A percentile compares a stretch with the other conserved stretches of the same genome.
phyloP scores from a whole-genome alignment of 2,888 invertebrate species.

The Oxycera nigricornis region DNA sequence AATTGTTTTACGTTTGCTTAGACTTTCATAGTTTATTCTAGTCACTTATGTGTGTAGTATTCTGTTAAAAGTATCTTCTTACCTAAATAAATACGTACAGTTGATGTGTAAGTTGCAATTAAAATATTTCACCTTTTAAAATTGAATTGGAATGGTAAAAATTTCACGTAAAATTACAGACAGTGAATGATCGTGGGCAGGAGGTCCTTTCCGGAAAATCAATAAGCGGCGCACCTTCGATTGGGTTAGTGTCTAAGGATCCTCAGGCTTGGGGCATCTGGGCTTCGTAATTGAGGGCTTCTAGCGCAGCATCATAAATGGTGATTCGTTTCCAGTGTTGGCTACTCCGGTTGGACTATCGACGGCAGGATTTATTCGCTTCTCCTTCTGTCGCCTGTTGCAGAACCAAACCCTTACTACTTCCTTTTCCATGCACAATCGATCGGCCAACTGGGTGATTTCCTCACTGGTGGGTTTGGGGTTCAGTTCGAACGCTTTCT shows the following conservation, averaged over 20 bases:
- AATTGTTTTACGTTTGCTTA: not conserved
- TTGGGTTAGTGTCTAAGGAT: not conserved
- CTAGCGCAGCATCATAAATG: conserved; percentile 58
- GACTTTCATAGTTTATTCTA: not conserved
- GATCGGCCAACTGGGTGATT: conserved; percentile 91
- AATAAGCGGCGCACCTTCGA: not conserved
- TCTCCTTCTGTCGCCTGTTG: conserved; percentile 95
- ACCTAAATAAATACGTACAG: conserved; percentile 38
- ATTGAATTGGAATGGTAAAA: conserved; percentile 31
- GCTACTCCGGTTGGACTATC: conserved; percentile 73
- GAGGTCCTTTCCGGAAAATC: not conserved
- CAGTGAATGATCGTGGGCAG: not conserved
- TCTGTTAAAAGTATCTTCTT: conserved; percentile 1
- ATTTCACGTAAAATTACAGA: conserved; percentile 6
- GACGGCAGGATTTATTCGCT: conserved; percentile 88
- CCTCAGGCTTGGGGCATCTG: not conserved
- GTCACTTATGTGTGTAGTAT: not conserved
- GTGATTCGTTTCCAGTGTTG: conserved; percentile 60
- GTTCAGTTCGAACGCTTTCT: conserved; percentile 92
- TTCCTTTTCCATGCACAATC: conserved; percentile 96
- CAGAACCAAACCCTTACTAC: conserved; percentile 95
- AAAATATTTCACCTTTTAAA: conserved; percentile 15
- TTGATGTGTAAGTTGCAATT: conserved; percentile 35
- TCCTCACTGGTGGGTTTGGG: conserved; percentile 97
- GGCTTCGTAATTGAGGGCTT: not conserved